Percentiles rank a stretch among this genome's conserved stretches.
phyloP scores from a whole-genome alignment of 2,113 vertebrate genomes.

The Centropus unirufus region DNA sequence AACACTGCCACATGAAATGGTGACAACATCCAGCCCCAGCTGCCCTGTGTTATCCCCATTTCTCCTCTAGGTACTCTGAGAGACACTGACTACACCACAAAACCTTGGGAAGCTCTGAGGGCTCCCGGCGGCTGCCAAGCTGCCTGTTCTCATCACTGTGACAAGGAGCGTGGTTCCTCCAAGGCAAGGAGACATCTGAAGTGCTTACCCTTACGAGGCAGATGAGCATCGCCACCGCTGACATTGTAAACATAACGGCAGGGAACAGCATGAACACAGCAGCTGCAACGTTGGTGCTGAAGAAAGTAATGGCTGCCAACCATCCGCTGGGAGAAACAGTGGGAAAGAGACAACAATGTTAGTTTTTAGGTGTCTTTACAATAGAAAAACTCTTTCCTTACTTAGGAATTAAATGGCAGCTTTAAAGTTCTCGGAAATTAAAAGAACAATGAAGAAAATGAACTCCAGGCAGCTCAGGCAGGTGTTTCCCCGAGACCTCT shows the following conservation, averaged over 20 bases:
- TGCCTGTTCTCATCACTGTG: background rate
- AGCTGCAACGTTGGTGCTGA: constrained; percentile 78
- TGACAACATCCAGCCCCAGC: background rate
- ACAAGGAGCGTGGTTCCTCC: background rate
- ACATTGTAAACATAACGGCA: constrained; percentile 86
- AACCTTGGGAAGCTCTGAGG: background rate
- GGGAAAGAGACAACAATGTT: background rate
- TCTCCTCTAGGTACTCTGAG: background rate
- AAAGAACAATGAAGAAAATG: background rate
- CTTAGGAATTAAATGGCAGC: background rate
- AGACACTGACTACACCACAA: background rate
- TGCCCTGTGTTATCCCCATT: background rate
- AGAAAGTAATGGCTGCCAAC: constrained; percentile 85
- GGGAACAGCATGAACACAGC: constrained; percentile 92
- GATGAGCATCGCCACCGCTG: constrained; percentile 81
- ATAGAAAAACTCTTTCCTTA: background rate
- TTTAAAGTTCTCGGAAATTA: background rate
- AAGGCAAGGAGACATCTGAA: background rate
- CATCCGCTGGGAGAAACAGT: constrained; percentile 82
- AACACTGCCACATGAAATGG: background rate
- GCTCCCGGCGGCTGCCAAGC: background rate
- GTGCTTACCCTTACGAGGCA: constrained; percentile 85
- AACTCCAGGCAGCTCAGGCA: background rate
- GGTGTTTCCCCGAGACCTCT: background rate
- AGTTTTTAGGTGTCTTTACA: background rate